A percentile compares a stretch with the other conserved stretches of the same genome.
Evolutionary conservation across 1,140 invertebrate genomes (phyloP).

Genomic region (Scaptomyza graminum): DNA sequence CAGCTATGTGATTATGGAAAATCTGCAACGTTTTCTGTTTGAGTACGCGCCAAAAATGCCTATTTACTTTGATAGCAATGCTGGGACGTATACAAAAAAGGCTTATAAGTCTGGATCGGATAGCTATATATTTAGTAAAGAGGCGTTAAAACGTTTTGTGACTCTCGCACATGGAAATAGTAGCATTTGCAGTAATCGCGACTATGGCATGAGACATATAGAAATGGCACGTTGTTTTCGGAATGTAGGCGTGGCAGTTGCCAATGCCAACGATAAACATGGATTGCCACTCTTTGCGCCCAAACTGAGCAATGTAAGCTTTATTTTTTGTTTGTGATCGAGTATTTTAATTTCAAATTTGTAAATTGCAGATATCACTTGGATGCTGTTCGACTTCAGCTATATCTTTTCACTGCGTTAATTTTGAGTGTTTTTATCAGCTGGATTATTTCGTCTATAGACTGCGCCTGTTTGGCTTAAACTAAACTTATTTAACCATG

Average conservation of each 20-base stretch:
- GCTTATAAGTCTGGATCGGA: constrained; percentile 94
- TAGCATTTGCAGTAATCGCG: constrained; percentile 87
- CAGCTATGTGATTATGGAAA: constrained; percentile 88
- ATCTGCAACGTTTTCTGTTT: constrained; percentile 94
- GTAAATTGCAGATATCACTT: constrained; percentile 85
- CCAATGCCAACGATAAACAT: constrained; percentile 92
- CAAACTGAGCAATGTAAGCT: constrained; percentile 84
- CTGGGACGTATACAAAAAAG: constrained; percentile 86
- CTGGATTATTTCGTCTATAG: constrained; percentile 98
- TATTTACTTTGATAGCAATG: constrained; percentile 94
- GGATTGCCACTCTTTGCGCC: constrained; percentile 94
- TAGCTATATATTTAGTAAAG: constrained; percentile 94
- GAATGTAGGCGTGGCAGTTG: constrained; percentile 92
- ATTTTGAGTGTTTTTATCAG: constrained; percentile 95
- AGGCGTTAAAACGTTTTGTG: constrained; percentile 90
- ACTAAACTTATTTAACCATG: background rate
- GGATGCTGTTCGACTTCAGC: constrained; percentile 97
- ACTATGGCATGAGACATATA: constrained; percentile 93
- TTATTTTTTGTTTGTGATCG: background rate
- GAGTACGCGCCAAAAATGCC: constrained; percentile 88
- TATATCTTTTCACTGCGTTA: constrained; percentile 97
- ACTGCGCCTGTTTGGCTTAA: constrained; percentile 92
- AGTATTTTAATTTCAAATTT: background rate
- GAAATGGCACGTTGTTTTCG: constrained; percentile 96
- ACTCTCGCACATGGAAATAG: constrained; percentile 88